Evolutionary conservation across 2,797 vertebrate species (phyloP), one percentile per base, ranked within the genome.

Genomic region (Lacerta agilis): DNA sequence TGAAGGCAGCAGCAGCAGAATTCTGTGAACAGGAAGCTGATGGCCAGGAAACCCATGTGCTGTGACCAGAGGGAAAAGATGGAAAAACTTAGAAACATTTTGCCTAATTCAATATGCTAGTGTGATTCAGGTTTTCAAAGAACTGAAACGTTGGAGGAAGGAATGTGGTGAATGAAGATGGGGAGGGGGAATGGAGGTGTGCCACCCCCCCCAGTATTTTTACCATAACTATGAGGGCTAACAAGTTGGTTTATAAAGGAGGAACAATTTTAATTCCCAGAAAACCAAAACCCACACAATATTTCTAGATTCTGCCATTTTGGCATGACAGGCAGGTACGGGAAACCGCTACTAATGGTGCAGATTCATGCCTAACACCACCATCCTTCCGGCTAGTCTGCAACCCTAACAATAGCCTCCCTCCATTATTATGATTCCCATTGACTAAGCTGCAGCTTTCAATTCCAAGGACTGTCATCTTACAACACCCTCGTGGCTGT

Each of bases 121-220:
- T 86, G 33, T 29, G 79, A 43, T 72, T 58, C 78, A 43, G 67
- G 17, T 86, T 86, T 71, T 61, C 72, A 77, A 67, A 77, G 61
- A 77, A 27, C 15, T 43, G 2, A 84, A 64, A 33, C 33, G 49
- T 76, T 87, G 45, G 18, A 45, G 36, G 9, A 55, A 77, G 25
- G 79, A 75, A 38, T 33, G 38, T 82, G 7, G 36, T 80, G n/a
- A 58, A 79, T 80, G n/a, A 58, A 79, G 77, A 72, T 41, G 18
- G 15, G 49, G 69, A 55, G 1, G 33, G 55, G 15, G 43, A 23
- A 55, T 13, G 49, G 66, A 82, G 27, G 11, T 55, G 33, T 33
- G 33, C 2, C 79, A n/a, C 38, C 29, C 49, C 76, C 55, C 20
- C 18, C 38, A 58, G 29, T 79, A 29, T 33, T 17, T 33, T 36